Evolutionary conservation across 2,797 vertebrate genomes (phyloP), one percentile per base, ranked within the genome.

Genomic region (Dermochelys coriacea): DNA sequence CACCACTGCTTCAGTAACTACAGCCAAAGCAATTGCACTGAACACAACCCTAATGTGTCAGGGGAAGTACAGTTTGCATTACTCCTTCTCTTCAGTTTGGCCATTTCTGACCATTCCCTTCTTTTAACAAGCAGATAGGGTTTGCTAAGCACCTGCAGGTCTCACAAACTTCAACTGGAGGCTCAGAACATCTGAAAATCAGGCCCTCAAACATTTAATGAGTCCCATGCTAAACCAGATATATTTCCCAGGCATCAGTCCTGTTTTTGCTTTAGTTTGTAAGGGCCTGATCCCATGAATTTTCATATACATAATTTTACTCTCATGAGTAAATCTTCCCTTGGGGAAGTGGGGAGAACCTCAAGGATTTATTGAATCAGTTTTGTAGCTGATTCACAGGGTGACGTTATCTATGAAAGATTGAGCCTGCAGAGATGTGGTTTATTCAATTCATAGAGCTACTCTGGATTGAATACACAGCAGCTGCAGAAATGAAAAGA

Each of bases 21-120:
- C 88, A 80, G 54, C 0, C 6, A 85, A 78, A 88, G 83, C 1
- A 47, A 47, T 71, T 54, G 88, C 41, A 79, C 0, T 0, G 84
- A 0, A 0, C 37, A 86, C 71, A 51, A 23, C 3, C 41, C 87
- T 64, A 4, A 0, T 15, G 5, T 78, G 84, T 84, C 0, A 1
- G 8, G 4, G 88, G 91, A 95, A 80, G 85, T 49, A 71, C 23
- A 54, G 93, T 92, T 91, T 87, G 81, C 93, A 84, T 0, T 1
- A 95, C 82, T 77, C 49, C 49, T 86, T 3, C 87, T 84, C 92
- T 93, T 95, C 86, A 90, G 14, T 84, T 94, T 87, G 84, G 84
- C 86, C 92, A 75, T 92, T 74, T 59, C 54, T 68, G 49, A 79
- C 47, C 23, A 59, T 85, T 96, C 64, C 85, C 84, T 88, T 90